Conservation (phyloP, 2,797 vertebrate genomes). For the Falco berigora region DNA sequence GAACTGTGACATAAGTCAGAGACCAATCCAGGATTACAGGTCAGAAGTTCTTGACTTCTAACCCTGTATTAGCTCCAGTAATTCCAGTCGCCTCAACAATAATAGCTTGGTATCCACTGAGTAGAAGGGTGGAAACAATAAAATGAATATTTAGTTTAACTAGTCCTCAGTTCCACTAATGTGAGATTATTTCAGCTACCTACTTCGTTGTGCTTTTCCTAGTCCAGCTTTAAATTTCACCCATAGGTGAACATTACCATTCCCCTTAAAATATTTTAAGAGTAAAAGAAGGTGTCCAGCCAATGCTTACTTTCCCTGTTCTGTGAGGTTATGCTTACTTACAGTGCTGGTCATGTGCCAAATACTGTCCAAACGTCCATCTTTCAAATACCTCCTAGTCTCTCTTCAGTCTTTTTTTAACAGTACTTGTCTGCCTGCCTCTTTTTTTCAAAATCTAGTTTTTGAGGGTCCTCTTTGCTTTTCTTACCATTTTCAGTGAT, state of each 20-base stretch:
- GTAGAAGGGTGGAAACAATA: neutral
- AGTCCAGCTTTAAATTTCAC: neutral
- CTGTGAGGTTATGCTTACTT: neutral
- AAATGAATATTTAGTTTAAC: neutral
- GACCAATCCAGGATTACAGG: neutral
- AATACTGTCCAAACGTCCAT: neutral
- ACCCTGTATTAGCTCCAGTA: neutral
- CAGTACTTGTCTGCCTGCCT: neutral
- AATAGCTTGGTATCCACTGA: neutral
- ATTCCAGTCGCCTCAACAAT: neutral
- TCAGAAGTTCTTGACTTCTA: neutral
- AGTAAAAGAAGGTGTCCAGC: neutral
- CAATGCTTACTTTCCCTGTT: neutral
- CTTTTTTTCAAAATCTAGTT: neutral
- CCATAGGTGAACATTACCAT: neutral
- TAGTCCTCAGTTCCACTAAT: neutral
- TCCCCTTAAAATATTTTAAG: neutral
- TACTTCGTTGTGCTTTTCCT: neutral
- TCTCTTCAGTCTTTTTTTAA: neutral
- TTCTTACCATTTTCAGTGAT: neutral
- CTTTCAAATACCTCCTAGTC: neutral
- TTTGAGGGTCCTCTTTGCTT: neutral
- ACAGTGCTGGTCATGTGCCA: neutral
- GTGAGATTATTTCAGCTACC: neutral
- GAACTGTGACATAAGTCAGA: neutral